These are phyloP conservation scores for Hippopotamus amphibius DNA, from an alignment of 2,113 vertebrate genomes.

Conservation along the genomic window DNA sequence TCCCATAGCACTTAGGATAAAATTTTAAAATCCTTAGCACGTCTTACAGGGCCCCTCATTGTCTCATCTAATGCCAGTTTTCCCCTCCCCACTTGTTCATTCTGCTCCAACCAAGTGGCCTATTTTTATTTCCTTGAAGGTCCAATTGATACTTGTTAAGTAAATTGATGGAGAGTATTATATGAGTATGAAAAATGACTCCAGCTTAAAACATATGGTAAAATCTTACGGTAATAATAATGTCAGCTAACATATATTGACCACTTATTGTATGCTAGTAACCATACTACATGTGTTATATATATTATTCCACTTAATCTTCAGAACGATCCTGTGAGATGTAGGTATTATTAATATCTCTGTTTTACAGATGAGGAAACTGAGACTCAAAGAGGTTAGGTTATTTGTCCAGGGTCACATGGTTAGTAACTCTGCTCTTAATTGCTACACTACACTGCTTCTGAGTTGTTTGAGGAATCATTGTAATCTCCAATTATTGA, in stretches of 20 bases:
- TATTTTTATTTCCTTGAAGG: conserved; percentile 51
- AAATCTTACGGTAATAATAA: conserved; percentile 39
- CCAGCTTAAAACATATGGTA: not conserved
- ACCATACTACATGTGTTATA: not conserved
- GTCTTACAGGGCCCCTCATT: not conserved
- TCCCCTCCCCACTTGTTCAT: not conserved
- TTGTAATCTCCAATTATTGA: conserved; percentile 50
- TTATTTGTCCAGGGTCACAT: conserved; percentile 44
- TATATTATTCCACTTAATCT: conserved; percentile 17
- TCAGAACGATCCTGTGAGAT: conserved; percentile 10
- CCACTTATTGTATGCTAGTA: not conserved
- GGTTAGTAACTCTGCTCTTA: conserved; percentile 16
- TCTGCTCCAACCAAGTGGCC: not conserved
- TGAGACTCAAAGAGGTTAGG: not conserved
- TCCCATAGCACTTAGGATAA: conserved; percentile 8
- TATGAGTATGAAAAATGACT: conserved; percentile 3
- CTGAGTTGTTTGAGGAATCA: conserved; percentile 31
- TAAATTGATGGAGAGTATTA: conserved; percentile 29
- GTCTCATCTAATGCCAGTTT: not conserved
- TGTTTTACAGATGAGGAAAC: conserved; percentile 52
- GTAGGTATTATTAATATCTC: not conserved
- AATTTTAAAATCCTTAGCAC: conserved; percentile 15
- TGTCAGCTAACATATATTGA: not conserved
- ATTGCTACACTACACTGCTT: not conserved
- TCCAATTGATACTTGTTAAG: conserved; percentile 56